Conservation (phyloP, 2,113 vertebrate genomes). For the Cariama cristata region DNA sequence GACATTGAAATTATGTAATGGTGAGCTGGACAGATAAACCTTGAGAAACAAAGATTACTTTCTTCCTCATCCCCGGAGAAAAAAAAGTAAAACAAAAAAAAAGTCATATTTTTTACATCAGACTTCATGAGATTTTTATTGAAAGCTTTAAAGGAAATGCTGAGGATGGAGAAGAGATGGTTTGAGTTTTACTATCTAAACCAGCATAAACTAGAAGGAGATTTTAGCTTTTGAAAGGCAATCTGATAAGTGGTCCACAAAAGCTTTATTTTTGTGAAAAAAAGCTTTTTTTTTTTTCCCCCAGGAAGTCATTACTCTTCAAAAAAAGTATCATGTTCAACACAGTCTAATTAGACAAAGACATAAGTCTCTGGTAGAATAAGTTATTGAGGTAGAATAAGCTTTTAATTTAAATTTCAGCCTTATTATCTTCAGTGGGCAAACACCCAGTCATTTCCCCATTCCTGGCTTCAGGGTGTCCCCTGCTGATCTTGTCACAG, state of each 20-base stretch:
- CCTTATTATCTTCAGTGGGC: not conserved
- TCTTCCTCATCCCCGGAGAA: not conserved
- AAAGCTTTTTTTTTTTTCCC: rapidly evolving
- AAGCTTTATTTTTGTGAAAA: not conserved
- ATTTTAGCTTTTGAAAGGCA: not conserved
- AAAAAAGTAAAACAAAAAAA: not conserved
- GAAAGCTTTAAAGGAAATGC: not conserved
- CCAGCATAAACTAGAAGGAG: not conserved
- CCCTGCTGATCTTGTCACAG: not conserved
- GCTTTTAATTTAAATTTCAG: not conserved
- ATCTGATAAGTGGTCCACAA: not conserved
- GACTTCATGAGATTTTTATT: not conserved
- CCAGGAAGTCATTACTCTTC: not conserved
- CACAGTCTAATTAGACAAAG: not conserved
- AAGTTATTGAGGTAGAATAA: not conserved
- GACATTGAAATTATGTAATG: rapidly evolving
- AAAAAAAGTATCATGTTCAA: not conserved
- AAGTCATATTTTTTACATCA: not conserved
- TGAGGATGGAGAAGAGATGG: not conserved
- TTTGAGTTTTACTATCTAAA: not conserved
- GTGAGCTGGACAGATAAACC: not conserved
- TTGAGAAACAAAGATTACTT: not conserved
- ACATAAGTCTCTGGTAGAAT: not conserved
- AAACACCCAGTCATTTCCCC: not conserved
- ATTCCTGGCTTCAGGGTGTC: not conserved